phyloP scores from a whole-genome alignment of 2,888 invertebrate species.

The Megaustenia siamemsis region DNA sequence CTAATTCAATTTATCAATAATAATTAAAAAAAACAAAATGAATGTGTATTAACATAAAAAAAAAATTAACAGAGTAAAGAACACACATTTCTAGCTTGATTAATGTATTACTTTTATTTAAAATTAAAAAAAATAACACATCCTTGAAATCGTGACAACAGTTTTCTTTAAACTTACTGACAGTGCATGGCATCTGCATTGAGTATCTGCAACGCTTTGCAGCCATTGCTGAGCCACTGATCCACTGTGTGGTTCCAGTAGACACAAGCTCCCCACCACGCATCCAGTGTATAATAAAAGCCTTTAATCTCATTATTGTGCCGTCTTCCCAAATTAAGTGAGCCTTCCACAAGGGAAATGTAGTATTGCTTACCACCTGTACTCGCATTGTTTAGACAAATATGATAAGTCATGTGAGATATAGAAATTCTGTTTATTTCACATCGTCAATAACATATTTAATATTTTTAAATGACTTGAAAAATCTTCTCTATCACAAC shows the following conservation, averaged over 20 bases:
- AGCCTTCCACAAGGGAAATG: conserved; percentile 74
- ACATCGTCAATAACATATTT: not conserved
- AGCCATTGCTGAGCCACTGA: conserved; percentile 74
- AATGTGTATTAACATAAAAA: too few relatives aligned
- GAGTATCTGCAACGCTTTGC: conserved; percentile 66
- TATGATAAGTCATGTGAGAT: not conserved
- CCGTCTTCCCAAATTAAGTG: conserved; percentile 72
- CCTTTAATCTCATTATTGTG: conserved; percentile 69
- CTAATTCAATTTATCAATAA: too few relatives aligned
- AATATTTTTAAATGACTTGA: too few relatives aligned
- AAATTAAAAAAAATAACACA: too few relatives aligned
- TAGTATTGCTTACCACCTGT: conserved; percentile 70
- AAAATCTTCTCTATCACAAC: too few relatives aligned
- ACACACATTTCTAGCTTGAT: too few relatives aligned
- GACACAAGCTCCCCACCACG: conserved; percentile 77
- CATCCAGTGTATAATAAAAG: conserved; percentile 72
- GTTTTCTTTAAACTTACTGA: conserved; percentile 61
- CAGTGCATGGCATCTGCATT: conserved; percentile 70
- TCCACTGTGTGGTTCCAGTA: conserved; percentile 70
- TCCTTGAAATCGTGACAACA: too few relatives aligned
- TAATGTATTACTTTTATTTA: too few relatives aligned
- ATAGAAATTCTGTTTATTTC: not conserved
- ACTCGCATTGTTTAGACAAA: not conserved
- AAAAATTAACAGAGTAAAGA: too few relatives aligned
- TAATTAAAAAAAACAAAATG: too few relatives aligned